These are phyloP conservation scores for Larimichthys crocea DNA, from an alignment of 2,113 vertebrate genomes.

Conservation along the genomic window DNA sequence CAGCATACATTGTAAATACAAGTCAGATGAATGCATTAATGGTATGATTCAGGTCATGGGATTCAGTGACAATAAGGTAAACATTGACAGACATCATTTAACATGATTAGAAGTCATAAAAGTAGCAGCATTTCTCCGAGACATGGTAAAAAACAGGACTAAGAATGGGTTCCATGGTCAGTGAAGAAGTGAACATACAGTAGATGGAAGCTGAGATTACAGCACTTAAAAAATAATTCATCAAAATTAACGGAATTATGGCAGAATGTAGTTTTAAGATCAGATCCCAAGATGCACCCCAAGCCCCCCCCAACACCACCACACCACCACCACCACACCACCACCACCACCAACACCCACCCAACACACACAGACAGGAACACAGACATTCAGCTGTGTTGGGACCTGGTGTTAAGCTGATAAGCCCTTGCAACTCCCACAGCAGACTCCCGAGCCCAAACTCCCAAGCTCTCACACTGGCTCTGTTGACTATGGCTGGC, in stretches of 20 bases:
- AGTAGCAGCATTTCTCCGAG: not conserved
- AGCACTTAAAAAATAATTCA: too few species aligned
- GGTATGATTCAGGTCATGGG: not conserved
- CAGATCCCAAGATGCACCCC: not conserved
- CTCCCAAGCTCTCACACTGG: constrained; percentile 68
- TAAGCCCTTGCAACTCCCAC: constrained; percentile 76
- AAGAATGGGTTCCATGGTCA: not conserved
- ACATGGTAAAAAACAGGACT: not conserved
- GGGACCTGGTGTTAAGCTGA: constrained; percentile 79
- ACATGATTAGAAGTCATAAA: not conserved
- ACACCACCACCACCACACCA: not conserved
- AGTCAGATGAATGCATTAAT: not conserved
- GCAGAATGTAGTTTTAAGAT: not conserved
- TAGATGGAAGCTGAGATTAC: too few species aligned
- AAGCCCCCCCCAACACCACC: not conserved
- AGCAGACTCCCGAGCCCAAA: constrained; percentile 51
- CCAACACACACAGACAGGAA: not conserved
- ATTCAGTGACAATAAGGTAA: not conserved
- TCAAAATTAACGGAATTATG: not conserved
- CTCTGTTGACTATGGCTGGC: constrained; percentile 60
- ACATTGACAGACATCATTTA: not conserved
- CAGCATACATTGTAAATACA: not conserved
- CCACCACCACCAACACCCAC: not conserved
- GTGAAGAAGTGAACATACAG: not conserved
- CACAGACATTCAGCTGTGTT: constrained; percentile 34